Percentiles rank a stretch among this genome's conserved stretches.
Evolutionary conservation across 2,113 vertebrate species (phyloP).

Genomic region (Scomber scombrus): DNA sequence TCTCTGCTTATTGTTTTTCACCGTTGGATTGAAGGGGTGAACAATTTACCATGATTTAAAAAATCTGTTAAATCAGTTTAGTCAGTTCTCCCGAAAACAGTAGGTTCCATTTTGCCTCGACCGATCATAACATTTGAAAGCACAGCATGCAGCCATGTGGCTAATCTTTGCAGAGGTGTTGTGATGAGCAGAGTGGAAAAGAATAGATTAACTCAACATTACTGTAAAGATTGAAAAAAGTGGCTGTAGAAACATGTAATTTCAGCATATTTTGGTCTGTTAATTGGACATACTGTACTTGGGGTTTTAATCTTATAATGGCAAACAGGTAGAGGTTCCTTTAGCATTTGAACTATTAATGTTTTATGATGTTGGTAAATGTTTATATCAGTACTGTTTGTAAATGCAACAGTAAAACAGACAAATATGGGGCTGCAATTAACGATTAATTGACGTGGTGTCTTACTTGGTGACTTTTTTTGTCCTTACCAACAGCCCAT

Average conservation of each 20-base stretch:
- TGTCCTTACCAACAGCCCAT: no score
- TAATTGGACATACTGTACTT: neutral
- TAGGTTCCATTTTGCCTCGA: neutral
- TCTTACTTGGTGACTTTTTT: no score
- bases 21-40: neutral
- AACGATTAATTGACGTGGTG: no score
- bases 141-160: conserved; percentile 8
- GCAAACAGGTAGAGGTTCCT: neutral
- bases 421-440: no score
- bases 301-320: neutral
- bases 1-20: neutral
- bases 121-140: neutral
- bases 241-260: neutral
- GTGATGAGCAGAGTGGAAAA: neutral
- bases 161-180: neutral
- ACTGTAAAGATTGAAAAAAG: neutral
- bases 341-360: neutral
- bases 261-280: neutral
- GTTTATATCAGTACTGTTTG: no score
- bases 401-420: neutral
- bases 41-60: conserved; percentile 1
- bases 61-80: neutral
- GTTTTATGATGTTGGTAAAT: neutral
- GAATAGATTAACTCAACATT: neutral
- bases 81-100: neutral